phyloP scores from a whole-genome alignment of 2,797 vertebrate species.

The Anabas testudineus region DNA sequence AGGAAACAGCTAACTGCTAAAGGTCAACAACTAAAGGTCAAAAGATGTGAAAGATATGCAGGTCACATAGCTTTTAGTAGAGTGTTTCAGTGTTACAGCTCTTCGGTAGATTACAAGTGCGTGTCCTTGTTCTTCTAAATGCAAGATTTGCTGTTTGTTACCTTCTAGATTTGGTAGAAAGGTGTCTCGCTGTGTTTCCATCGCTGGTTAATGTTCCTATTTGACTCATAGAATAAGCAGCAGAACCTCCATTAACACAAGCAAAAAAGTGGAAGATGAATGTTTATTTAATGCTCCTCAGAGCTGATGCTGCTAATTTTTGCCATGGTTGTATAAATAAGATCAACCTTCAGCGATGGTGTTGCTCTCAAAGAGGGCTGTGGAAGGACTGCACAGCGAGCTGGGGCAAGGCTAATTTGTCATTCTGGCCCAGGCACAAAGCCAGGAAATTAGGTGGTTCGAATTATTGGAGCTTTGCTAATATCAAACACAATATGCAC shows the following conservation, averaged over 20 bases:
- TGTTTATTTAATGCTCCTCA: conserved; percentile 40
- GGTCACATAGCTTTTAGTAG: no score
- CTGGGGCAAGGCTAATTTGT: conserved; percentile 52
- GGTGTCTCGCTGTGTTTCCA: not conserved
- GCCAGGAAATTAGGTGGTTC: conserved; percentile 72
- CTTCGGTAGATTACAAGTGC: no score
- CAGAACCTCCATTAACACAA: conserved; percentile 48
- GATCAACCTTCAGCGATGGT: conserved; percentile 22
- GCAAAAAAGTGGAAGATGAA: conserved; percentile 28
- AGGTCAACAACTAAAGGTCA: no score
- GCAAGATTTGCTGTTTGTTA: no score
- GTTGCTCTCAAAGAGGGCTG: conserved; percentile 22
- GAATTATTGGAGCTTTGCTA: conserved; percentile 63
- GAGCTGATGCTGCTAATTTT: conserved; percentile 43
- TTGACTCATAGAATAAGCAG: conserved; percentile 58
- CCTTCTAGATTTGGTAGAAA: no score
- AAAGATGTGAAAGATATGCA: no score
- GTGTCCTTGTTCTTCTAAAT: no score
- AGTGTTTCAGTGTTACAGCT: no score
- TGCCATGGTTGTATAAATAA: conserved; percentile 41
- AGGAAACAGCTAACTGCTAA: no score
- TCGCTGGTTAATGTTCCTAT: conserved; percentile 39
- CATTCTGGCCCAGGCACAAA: conserved; percentile 61
- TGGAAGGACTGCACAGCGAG: conserved; percentile 32
- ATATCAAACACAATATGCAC: conserved; percentile 75